phyloP scores from a whole-genome alignment of 2,888 invertebrate genomes.

The Calameuta idolon region DNA sequence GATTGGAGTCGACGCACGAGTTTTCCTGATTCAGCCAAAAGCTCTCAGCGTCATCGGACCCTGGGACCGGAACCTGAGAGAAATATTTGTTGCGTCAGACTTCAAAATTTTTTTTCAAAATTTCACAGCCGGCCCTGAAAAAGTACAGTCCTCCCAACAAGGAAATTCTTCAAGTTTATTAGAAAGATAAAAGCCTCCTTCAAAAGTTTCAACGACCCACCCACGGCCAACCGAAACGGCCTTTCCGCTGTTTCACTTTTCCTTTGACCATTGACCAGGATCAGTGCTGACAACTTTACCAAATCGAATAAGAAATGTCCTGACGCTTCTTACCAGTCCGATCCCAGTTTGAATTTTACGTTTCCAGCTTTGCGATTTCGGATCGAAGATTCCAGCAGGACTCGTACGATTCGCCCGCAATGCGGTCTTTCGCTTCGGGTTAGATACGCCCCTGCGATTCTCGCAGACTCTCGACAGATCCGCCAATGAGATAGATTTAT shows the following conservation, averaged over 20 bases:
- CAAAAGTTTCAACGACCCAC: neutral
- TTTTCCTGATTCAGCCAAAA: conserved; percentile 34
- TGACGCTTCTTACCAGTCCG: neutral
- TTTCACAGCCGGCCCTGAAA: neutral
- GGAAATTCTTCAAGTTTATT: neutral
- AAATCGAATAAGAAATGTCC: neutral
- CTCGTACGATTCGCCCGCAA: conserved; percentile 21
- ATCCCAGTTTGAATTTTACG: neutral
- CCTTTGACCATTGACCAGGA: neutral
- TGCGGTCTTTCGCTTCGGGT: conserved; percentile 31
- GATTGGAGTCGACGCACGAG: conserved; percentile 49
- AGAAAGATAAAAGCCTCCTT: neutral
- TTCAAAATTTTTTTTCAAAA: neutral
- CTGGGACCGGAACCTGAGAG: neutral
- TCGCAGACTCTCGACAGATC: conserved; percentile 18
- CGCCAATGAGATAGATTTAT: conserved; percentile 33
- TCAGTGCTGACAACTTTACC: neutral
- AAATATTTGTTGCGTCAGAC: neutral
- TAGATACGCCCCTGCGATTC: conserved; percentile 28
- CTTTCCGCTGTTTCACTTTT: neutral
- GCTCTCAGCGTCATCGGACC: neutral
- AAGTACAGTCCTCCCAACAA: neutral
- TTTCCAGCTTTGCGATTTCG: neutral
- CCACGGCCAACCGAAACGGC: too few species aligned
- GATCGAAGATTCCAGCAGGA: neutral